Evolutionary conservation across 2,888 invertebrate species (phyloP), one percentile per base, ranked within the genome.

Genomic region (Diplolepis rosae): DNA sequence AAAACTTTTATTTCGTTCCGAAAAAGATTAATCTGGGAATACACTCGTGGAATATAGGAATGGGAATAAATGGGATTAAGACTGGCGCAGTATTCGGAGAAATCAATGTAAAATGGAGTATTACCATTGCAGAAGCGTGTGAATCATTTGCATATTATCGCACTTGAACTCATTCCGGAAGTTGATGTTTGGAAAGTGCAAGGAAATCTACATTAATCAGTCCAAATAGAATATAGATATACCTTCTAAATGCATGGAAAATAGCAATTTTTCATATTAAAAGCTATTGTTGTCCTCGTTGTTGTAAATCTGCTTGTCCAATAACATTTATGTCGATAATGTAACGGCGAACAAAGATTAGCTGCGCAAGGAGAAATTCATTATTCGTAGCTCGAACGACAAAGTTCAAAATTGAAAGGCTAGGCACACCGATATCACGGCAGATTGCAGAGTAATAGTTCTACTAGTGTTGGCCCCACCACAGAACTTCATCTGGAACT

Each of bases 381-480:
- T 61, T 24, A 24, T 73, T 70, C 70, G 73, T 73, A 75, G 70
- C 74, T 73, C 67, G 54, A 73, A 72, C 68, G 71, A 66, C 68
- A 71, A 77, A 77, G 77, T 77, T 77, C 66, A 71, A 72, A 77
- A 76, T 75, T 77, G 76, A 72, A 72, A 71, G 71, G 66, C 71
- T 66, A 74, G 69, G 70, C 72, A 76, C 75, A 69, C 76, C 76
- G 72, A 80, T 73, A 71, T 72, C 72, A 77, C 73, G 77, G 79
- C 80, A 83, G 81, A 83, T 84, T 82, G 82, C 81, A 79, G 80
- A 75, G 81, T 82, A 84, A 85, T 84, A 82, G 83, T 78, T 80
- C 76, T 78, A 74, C 67, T 73, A 72, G 75, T 70, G 45, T 52
- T 68, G 24, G 77, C 75, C 70, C 42, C 77, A 70, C 70, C 73